Base-by-base conservation (phyloP, 2,888 invertebrate species). In the Agrochola macilenta region DNA sequence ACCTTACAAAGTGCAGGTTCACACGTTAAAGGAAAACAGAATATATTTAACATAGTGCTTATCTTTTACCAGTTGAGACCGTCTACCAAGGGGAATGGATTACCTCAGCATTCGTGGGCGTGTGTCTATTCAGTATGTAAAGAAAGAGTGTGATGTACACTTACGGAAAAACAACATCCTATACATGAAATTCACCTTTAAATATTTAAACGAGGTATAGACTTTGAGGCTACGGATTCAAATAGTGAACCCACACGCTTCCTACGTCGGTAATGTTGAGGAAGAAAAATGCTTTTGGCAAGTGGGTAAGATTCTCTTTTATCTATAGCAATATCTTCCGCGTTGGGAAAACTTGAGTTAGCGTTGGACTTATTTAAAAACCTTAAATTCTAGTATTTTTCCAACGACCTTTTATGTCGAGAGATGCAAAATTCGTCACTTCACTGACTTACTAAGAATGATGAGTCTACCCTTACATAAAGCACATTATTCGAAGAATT, bases 71-170 rank as follows among this genome's bases (percentile, higher is more conserved):
- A 85, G 69, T 83, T 77, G 83, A 74, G 78, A 83, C 71, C 76
- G 83, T 79, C 86, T 71, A 39, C 76, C 26, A 60, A 69, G 70
- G 72, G n/a, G 68, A 79, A 86, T 86, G 79, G 84, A 86, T 86
- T 86, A 86, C 86, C 73, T 74, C 26, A 68, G 65, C n/a, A 58
- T 72, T 84, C 43, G 77, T 78, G 63, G 64, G 81, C 54, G 63
- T 49, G 35, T 74, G 54, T 81, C 71, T 86, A 69, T 84, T 84
- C 75, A 72, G 71, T 72, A 64, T 63, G 85, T 71, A 74, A 79
- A 82, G 79, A 77, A 86, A 83, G 64, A 66, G 79, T 69, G 75
- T 83, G 74, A 85, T 69, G 74, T 79, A 74, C 39, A 76, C 74
- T 69, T 54, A 61, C 26, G 71, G 30, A 65, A 71, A 69, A 79